Evolutionary conservation across 2,797 vertebrate genomes (phyloP).

Genomic region (Pangasius larnaudii): DNA sequence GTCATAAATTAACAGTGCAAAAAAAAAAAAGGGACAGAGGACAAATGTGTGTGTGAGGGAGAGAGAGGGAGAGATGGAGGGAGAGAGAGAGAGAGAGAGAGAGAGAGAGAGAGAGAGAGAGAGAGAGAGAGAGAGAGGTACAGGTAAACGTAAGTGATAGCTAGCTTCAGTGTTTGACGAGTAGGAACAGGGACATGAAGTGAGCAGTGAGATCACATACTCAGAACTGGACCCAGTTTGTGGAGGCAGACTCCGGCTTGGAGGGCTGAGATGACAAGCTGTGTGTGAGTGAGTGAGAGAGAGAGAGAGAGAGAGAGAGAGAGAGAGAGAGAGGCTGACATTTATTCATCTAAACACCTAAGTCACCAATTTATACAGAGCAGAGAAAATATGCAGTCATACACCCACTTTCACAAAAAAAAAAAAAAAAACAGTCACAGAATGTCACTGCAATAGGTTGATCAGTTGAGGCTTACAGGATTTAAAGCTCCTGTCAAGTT

Average conservation of each 20-base stretch:
- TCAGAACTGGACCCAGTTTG: conserved; percentile 83
- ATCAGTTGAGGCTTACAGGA: not conserved
- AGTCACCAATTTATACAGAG: not conserved
- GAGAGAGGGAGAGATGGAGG: no score
- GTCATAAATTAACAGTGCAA: not conserved
- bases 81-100: not conserved
- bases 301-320: not conserved
- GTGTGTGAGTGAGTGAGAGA: not conserved
- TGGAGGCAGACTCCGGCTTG: conserved; percentile 71
- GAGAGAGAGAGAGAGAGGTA: not conserved
- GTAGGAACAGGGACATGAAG: not conserved
- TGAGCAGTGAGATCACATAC: not conserved
- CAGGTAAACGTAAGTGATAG: not conserved
- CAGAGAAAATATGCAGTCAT: not conserved
- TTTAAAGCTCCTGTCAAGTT: not conserved
- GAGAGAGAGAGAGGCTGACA: not conserved
- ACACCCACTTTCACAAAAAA: not conserved
- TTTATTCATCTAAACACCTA: conserved; percentile 15
- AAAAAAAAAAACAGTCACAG: not conserved
- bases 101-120: not conserved
- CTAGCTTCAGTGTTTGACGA: not conserved
- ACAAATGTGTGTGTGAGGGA: not conserved
- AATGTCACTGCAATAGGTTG: no score
- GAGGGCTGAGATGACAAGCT: conserved; percentile 75
- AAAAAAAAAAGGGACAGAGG: not conserved